Conservation (phyloP, 2,113 vertebrate species). For the Trochalopteron elliotii region DNA sequence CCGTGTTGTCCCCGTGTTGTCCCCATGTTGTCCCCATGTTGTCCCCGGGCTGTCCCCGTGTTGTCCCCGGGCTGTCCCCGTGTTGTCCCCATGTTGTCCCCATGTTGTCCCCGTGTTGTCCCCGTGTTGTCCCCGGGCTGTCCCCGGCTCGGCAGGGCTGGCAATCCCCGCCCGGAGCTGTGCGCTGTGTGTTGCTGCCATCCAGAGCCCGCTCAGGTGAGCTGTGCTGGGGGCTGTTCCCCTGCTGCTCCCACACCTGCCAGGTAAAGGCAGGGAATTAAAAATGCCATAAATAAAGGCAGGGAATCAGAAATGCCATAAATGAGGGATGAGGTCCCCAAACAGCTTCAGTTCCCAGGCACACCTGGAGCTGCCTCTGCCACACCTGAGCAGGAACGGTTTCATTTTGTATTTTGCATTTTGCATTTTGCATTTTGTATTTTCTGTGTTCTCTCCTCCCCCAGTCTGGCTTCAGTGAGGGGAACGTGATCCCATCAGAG, state of each 20-base stretch:
- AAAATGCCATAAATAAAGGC: too few species aligned
- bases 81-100: not conserved
- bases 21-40: not conserved
- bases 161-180: rapidly evolving
- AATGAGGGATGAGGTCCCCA: not conserved
- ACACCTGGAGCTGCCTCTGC: not conserved
- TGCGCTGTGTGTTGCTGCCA: constrained; percentile 54
- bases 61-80: not conserved
- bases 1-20: not conserved
- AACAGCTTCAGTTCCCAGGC: not conserved
- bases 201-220: constrained; percentile 30
- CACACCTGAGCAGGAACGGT: not conserved
- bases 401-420: not conserved
- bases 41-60: not conserved
- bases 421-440: not conserved
- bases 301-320: not conserved
- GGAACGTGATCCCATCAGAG: not conserved
- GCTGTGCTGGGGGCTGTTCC: not conserved
- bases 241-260: not conserved
- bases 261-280: not conserved
- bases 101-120: not conserved
- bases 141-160: rapidly evolving
- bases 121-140: too few species aligned
- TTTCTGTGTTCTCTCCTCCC: not conserved
- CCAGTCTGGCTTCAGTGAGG: not conserved